These are phyloP conservation scores for Micronycteris hirsuta DNA, from an alignment of 2,113 vertebrate species.

Conservation along the genomic window DNA sequence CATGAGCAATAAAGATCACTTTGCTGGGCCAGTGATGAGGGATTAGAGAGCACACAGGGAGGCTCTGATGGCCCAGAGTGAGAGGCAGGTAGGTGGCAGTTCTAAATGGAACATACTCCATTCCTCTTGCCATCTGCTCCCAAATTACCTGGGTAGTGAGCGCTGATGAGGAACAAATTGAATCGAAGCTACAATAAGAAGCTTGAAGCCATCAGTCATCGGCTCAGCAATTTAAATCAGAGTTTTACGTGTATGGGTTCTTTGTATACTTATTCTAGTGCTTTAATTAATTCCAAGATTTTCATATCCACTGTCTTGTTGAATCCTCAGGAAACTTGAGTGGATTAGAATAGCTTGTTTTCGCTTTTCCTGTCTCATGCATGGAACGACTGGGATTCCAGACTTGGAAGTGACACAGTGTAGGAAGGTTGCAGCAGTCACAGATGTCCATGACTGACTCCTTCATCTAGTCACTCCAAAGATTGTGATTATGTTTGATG, in stretches of 20 bases:
- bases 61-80: slow-evolving; percentile 10
- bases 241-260: neutral
- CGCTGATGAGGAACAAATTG: slow-evolving; percentile 61
- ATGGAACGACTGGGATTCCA: neutral
- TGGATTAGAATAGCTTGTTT: neutral
- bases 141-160: slow-evolving; percentile 43
- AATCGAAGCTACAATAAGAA: slow-evolving; percentile 38
- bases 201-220: neutral
- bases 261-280: neutral
- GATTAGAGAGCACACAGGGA: slow-evolving; percentile 39
- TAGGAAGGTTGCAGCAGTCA: neutral
- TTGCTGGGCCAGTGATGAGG: slow-evolving; percentile 43
- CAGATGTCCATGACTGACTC: neutral
- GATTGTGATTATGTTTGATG: neutral
- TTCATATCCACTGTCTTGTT: neutral
- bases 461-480: neutral
- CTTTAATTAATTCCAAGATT: neutral
- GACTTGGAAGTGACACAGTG: neutral
- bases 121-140: slow-evolving; percentile 51
- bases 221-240: neutral
- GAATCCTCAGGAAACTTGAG: neutral
- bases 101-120: slow-evolving; percentile 2
- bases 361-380: neutral
- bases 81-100: neutral
- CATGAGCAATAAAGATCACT: slow-evolving; percentile 68